These are phyloP conservation scores for Odontamblyopus rebecca DNA, from an alignment of 2,797 vertebrate species.

Conservation along the genomic window DNA sequence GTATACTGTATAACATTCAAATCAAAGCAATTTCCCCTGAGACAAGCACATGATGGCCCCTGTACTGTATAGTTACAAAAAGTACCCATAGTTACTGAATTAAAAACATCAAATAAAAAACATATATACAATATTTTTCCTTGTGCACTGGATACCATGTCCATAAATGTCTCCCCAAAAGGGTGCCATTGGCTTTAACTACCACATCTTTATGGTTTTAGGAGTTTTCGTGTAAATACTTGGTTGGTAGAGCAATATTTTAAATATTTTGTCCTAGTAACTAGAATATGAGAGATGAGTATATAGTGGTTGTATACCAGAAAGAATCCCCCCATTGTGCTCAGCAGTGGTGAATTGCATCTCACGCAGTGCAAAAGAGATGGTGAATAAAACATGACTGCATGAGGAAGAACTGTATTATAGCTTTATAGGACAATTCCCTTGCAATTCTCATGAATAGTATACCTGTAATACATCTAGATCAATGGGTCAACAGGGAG, in stretches of 20 bases:
- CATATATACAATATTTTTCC: background rate
- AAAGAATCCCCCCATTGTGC: conserved; percentile 28
- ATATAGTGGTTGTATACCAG: conserved; percentile 14
- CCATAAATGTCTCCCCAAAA: background rate
- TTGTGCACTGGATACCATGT: background rate
- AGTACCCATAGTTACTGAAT: background rate
- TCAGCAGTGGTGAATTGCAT: conserved; percentile 43
- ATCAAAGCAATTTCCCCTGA: too few relatives aligned
- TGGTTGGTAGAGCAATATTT: conserved; percentile 21
- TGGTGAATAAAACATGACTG: conserved; percentile 80
- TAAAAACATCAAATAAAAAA: background rate
- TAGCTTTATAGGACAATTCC: conserved; percentile 76
- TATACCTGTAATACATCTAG: conserved; percentile 70
- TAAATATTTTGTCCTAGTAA: conserved; percentile 7
- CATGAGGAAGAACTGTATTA: conserved; percentile 65
- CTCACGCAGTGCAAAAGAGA: conserved; percentile 46
- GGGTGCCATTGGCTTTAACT: background rate
- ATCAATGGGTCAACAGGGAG: conserved; percentile 69
- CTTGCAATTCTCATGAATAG: conserved; percentile 70
- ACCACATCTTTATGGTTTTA: background rate
- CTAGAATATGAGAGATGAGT: conserved; percentile 31
- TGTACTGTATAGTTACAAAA: too few relatives aligned
- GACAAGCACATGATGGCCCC: too few relatives aligned
- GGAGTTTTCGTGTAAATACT: conserved; percentile 20
- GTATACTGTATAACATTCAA: too few relatives aligned